Conservation (phyloP, 2,797 vertebrate species). For the Gallinago stenura region DNA sequence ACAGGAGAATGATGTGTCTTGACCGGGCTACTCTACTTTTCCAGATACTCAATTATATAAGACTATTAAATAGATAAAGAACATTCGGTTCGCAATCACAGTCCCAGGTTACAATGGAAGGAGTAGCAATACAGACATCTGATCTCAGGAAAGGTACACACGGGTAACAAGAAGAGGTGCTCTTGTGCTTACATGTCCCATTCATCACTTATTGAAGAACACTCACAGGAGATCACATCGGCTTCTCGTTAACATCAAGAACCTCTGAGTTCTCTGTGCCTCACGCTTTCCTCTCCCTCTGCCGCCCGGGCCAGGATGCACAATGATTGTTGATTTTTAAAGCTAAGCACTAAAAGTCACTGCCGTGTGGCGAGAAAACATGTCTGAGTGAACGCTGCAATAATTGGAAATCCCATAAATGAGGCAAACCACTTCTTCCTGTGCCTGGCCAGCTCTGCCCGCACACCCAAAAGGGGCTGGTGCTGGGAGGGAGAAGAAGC, state of each 20-base stretch:
- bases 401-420: background rate
- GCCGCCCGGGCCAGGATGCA: background rate
- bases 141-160: slow-evolving; percentile 31
- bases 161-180: slow-evolving; percentile 41
- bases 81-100: slow-evolving; percentile 49
- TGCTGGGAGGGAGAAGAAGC: background rate
- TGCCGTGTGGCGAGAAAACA: background rate
- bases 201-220: slow-evolving; percentile 71
- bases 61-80: slow-evolving; percentile 51
- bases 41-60: slow-evolving; percentile 27
- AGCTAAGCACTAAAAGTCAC: background rate
- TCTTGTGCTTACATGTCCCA: slow-evolving; percentile 48
- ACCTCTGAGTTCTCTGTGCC: background rate
- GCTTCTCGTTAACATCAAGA: slow-evolving; percentile 40
- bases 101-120: slow-evolving; percentile 33
- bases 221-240: slow-evolving; percentile 18
- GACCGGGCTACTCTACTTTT: background rate
- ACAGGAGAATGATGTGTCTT: background rate
- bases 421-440: background rate
- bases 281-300: background rate
- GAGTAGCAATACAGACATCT: slow-evolving; percentile 50
- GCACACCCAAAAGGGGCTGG: background rate
- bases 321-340: background rate
- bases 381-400: background rate
- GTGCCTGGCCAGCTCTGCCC: background rate